phyloP scores from a whole-genome alignment of 1,140 invertebrate species.

The Formica exsecta region DNA sequence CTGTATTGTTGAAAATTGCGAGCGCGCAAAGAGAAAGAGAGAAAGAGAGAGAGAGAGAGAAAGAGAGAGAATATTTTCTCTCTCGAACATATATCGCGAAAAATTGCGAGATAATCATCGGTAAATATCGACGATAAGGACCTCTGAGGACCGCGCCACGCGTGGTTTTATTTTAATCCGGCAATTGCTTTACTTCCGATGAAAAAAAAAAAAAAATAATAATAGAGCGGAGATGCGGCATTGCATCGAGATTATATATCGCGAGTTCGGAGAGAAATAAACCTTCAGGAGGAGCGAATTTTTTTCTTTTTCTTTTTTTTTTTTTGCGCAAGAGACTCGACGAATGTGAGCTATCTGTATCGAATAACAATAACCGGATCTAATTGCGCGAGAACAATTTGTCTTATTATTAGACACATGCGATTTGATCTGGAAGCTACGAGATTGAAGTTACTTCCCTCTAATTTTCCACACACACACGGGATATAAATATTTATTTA shows the following conservation, averaged over 20 bases:
- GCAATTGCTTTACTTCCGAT: constrained; percentile 16
- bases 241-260: constrained; percentile 14
- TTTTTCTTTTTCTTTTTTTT: neutral
- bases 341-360: neutral
- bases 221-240: constrained; percentile 9
- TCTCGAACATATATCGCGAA: neutral
- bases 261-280: constrained; percentile 1
- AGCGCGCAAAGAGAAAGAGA: constrained; percentile 6
- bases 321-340: neutral
- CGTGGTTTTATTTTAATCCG: constrained; percentile 37
- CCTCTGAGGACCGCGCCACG: neutral
- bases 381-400: neutral
- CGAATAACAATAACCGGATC: constrained; percentile 17
- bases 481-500: neutral
- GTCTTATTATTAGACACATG: neutral
- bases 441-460: neutral
- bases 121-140: constrained; percentile 51
- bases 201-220: neutral
- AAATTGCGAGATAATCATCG: constrained; percentile 15
- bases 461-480: neutral
- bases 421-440: neutral
- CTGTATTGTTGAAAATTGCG: constrained; percentile 45
- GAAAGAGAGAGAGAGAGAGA: neutral
- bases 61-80: neutral
- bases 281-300: neutral